phyloP scores from a whole-genome alignment of 2,113 vertebrate genomes.

The Aphyosemion australe region DNA sequence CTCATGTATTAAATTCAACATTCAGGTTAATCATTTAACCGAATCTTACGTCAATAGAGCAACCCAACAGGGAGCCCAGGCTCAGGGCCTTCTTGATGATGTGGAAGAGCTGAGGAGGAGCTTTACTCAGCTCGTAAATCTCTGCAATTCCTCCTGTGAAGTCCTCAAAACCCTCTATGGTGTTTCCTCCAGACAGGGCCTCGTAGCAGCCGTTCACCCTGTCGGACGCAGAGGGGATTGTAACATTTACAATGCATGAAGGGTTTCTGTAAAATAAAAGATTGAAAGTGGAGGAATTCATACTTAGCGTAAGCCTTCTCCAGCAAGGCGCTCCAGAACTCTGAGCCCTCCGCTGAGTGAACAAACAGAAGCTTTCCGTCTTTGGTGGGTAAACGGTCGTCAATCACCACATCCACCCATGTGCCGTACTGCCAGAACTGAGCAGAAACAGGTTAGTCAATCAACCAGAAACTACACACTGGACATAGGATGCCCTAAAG shows the following conservation, averaged over 20 bases:
- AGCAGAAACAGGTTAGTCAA: neutral
- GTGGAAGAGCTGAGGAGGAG: constrained; percentile 72
- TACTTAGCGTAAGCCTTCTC: constrained; percentile 79
- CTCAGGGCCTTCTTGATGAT: constrained; percentile 72
- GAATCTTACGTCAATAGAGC: constrained; percentile 74
- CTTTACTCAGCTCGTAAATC: constrained; percentile 79
- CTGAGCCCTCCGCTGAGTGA: constrained; percentile 75
- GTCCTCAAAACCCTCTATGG: constrained; percentile 94
- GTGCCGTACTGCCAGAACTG: constrained; percentile 84
- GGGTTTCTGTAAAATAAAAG: neutral
- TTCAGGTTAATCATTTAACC: neutral
- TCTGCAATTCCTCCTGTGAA: constrained; percentile 95
- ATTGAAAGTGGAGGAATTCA: neutral
- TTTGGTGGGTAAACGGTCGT: constrained; percentile 78
- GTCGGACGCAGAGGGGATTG: neutral
- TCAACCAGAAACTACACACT: neutral
- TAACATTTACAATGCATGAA: neutral
- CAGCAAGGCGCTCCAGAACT: constrained; percentile 82
- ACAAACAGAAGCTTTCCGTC: constrained; percentile 80
- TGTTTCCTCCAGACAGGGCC: constrained; percentile 88
- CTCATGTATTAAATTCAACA: no score
- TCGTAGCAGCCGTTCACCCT: constrained; percentile 91
- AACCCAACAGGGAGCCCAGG: constrained; percentile 77
- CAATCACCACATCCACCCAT: constrained; percentile 81
- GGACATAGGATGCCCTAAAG: no score